Evolutionary conservation across 2,888 invertebrate species (phyloP), one percentile per base, ranked within the genome.

Genomic region (Hydrotaea cyrtoneurina): DNA sequence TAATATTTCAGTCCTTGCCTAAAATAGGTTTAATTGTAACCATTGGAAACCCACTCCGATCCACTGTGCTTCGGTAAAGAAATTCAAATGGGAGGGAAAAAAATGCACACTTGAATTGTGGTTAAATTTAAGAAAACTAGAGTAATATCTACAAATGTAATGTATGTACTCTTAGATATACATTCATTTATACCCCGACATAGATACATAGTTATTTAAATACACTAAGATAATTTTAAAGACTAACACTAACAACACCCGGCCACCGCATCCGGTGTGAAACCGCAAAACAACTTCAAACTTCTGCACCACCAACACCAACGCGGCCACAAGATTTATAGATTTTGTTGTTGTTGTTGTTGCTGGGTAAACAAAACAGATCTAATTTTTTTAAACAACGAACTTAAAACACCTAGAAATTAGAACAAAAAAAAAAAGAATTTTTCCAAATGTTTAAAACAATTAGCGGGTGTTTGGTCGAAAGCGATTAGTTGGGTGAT

Each of bases 81-180:
- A 66, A 39, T 39, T 26, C 59, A 59, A 59, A 23, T 5, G 43
- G 31, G 7, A 39, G 13, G 36, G 36, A 36, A 64, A 64, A 46
- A 76, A 84, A 81, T 85, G 78, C 73, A 85, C 84, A 85, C 84
- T 85, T 85, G 81, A 85, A 85, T 85, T 85, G 84, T 73, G 81
- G 84, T 79, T 85, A 81, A 85, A 76, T 78, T 80, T 78, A 57
- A 73, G 31, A 21, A 85, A 85, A 85, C 75, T 84, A 72, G 81
- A 84, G 78, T 78, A 84, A 80, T 80, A 80, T 23, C 55, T 55
- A 50, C 50, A n/a, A n/a, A 43, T n/a, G n/a, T n/a, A 31, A 31
- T 31, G 7, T 31, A 31, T 31, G 31, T 31, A 31, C 31, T 31
- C 31, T 31, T 7, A 4, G 31, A 2, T 31, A 64, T 36, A 36